A percentile compares a stretch with the other conserved stretches of the same genome.
These are phyloP conservation scores for Penaeus monodon DNA, from an alignment of 2,888 invertebrate genomes.

Conservation along the genomic window DNA sequence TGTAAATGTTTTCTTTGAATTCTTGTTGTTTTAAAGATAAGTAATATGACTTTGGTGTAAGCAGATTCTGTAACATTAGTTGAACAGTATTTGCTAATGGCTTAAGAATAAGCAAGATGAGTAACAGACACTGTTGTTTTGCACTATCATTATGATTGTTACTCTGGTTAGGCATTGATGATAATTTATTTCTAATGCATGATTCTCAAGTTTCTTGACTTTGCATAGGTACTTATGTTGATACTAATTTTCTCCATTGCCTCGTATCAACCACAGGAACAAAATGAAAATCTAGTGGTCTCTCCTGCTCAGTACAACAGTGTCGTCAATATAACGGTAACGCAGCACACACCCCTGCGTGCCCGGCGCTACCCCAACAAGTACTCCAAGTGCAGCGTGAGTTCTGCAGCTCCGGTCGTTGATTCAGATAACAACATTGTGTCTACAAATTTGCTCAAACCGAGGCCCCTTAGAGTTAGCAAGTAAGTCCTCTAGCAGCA, in stretches of 20 bases:
- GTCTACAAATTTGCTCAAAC: conserved; percentile 44
- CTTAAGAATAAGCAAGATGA: no score
- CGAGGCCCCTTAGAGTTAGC: conserved; percentile 53
- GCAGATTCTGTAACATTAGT: no score
- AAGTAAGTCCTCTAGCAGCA: conserved; percentile 26
- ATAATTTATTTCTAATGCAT: no score
- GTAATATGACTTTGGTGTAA: no score
- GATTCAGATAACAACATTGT: conserved; percentile 58
- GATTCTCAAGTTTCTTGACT: no score
- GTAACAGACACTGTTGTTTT: no score
- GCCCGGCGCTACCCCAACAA: conserved; percentile 45
- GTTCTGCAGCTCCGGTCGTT: conserved; percentile 38
- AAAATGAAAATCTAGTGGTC: conserved; percentile 55
- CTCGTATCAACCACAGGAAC: conserved; percentile 30
- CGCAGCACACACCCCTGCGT: conserved; percentile 40
- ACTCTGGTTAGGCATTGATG: no score
- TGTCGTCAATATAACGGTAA: conserved; percentile 47
- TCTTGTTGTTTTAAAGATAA: no score
- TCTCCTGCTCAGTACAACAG: conserved; percentile 62
- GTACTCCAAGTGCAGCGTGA: conserved; percentile 39
- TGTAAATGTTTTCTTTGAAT: no score
- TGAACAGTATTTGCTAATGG: no score
- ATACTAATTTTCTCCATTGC: not conserved
- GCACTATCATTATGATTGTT: no score
- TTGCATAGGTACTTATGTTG: not conserved